Evolutionary conservation across 2,888 invertebrate genomes (phyloP), one percentile per base, ranked within the genome.

Genomic region (Harpalus rubripes): DNA sequence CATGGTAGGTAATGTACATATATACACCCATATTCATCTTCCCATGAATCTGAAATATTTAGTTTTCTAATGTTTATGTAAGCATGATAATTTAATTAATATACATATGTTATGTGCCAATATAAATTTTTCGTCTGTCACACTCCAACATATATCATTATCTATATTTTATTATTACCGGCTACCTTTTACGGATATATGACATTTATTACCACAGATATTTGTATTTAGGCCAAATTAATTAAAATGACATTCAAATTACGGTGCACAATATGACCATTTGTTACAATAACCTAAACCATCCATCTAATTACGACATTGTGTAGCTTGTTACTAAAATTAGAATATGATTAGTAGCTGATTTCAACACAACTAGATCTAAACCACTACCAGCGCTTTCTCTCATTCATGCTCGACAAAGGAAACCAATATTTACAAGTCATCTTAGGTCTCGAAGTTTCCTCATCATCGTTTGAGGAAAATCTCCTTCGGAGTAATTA

Each of bases 311-410:
- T 59, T 59, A 7, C 16, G 59, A 59, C 15, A 59, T 16, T n/a
- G 56, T 56, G 56, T 7, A 59, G 6, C 16, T 59, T 59, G 59
- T 59, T 16, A 16, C 63, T 26, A 63, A 63, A 63, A 63, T 26
- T 63, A 63, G 63, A 63, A 63, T 26, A 63, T 63, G 63, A 63
- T 63, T 63, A 26, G 26, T 63, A 63, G 63, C 12, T 63, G 16
- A 12, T 63, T 63, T 18, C 61, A 61, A 61, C 63, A 63, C 8
- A 8, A 52, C 16, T 12, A 26, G 22, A 63, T 26, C 22, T 10
- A 32, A 63, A 63, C 5, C 7, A 63, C 63, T 22, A 10, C 7
- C 18, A 61, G 8, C 16, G 12, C 63, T 63, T 63, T 63, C 63
- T 26, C 63, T 26, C 63, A 63, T 63, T 63, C 63, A 63, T 61